phyloP scores from a whole-genome alignment of 2,888 invertebrate genomes.

The Tanypteryx hageni region DNA sequence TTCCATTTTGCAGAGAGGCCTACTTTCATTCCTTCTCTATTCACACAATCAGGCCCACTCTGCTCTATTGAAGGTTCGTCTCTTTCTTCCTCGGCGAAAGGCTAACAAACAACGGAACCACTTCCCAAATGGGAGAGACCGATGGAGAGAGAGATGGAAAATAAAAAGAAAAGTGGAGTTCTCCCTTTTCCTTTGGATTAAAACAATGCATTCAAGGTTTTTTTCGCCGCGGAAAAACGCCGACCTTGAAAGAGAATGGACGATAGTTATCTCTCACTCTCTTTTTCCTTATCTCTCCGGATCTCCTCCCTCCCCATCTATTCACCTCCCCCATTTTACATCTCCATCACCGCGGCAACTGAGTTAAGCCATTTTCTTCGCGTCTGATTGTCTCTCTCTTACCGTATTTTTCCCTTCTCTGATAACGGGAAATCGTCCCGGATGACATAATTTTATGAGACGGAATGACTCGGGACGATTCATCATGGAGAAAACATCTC shows the following conservation, averaged over 20 bases:
- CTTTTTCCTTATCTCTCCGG: too few relatives aligned
- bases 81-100: background rate
- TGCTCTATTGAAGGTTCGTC: background rate
- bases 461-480: conserved; percentile 24
- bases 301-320: background rate
- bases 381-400: background rate
- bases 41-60: conserved; percentile 1
- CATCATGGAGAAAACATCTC: background rate
- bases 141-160: background rate
- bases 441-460: background rate
- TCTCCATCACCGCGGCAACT: background rate
- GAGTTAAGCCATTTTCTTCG: background rate
- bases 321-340: background rate
- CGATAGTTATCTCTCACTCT: background rate
- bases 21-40: background rate
- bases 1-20: background rate
- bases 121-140: background rate
- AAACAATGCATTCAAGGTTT: conserved; percentile 14
- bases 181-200: background rate
- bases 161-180: background rate
- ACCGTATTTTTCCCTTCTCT: background rate
- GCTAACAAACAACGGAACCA: background rate
- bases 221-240: too few relatives aligned
- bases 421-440: conserved; percentile 1
- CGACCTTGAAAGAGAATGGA: background rate